These are phyloP conservation scores for Argopecten irradians DNA, from an alignment of 1,140 invertebrate species.

Conservation along the genomic window DNA sequence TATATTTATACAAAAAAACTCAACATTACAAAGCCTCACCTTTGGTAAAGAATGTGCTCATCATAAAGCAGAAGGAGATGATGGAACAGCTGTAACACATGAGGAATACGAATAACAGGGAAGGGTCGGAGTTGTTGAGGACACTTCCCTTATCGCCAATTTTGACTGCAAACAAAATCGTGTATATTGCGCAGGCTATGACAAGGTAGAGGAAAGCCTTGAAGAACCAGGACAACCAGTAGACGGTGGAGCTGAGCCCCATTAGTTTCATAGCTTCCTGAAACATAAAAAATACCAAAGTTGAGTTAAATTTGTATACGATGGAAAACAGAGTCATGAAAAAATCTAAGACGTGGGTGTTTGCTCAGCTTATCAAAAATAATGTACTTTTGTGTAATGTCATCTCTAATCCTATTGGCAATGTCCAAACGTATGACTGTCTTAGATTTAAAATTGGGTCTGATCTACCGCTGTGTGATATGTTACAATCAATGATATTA, in stretches of 20 bases:
- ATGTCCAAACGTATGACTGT: no score
- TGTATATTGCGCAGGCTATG: conserved; percentile 80
- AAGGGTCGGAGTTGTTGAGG: conserved; percentile 76
- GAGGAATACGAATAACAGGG: conserved; percentile 79
- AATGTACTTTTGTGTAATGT: no score
- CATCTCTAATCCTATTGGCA: no score
- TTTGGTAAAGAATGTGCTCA: conserved; percentile 80
- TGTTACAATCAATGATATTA: no score
- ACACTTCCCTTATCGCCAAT: conserved; percentile 64
- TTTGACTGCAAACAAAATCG: conserved; percentile 74
- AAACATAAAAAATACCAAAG: neutral
- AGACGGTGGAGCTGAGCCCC: conserved; percentile 87
- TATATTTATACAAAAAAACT: no score
- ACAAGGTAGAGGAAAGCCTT: conserved; percentile 85
- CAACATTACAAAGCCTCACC: no score
- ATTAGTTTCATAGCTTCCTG: conserved; percentile 92
- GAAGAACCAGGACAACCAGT: conserved; percentile 90
- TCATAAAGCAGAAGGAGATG: conserved; percentile 79
- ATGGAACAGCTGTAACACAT: conserved; percentile 78
- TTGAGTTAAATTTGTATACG: no score
- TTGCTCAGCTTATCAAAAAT: no score
- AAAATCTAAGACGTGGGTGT: no score
- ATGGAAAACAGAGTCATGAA: no score
- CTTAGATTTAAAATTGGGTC: no score
- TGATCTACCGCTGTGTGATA: no score